These are phyloP conservation scores for Meganola albula DNA, from an alignment of 2,888 invertebrate genomes.

Conservation along the genomic window DNA sequence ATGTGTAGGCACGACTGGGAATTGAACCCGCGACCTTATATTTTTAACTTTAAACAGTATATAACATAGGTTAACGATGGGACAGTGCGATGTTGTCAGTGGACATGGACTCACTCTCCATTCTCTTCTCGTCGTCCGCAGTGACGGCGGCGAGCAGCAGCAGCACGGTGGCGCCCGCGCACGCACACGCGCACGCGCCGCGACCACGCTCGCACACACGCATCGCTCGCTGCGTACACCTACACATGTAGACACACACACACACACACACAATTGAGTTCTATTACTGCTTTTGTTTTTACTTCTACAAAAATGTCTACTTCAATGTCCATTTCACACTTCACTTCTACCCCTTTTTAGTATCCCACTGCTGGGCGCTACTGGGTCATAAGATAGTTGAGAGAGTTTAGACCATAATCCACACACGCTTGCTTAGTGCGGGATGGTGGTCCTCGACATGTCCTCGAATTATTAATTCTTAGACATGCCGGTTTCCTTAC, in stretches of 20 bases:
- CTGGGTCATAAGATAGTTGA: no score
- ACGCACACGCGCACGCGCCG: conserved; percentile 11
- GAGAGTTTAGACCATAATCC: no score
- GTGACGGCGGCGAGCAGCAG: conserved; percentile 34
- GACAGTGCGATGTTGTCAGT: not conserved
- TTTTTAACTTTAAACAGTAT: not conserved
- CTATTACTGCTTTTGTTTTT: no score
- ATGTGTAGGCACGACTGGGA: not conserved
- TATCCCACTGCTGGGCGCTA: no score
- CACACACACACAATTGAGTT: not conserved
- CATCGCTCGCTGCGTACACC: conserved; percentile 7
- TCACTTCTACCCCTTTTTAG: not conserved
- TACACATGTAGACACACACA: not conserved
- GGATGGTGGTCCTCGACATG: no score
- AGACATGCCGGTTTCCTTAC: no score
- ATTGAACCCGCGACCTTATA: not conserved
- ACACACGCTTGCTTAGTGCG: no score
- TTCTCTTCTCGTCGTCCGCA: conserved; percentile 33
- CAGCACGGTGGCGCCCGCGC: conserved; percentile 11
- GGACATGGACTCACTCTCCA: conserved; percentile 37
- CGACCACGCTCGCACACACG: conserved; percentile 17
- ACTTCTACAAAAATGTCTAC: no score
- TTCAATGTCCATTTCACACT: not conserved
- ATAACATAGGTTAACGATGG: not conserved
- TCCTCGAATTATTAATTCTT: no score